Base-by-base conservation (phyloP, 2,888 invertebrate genomes). In the Rhagonycha fulva region DNA sequence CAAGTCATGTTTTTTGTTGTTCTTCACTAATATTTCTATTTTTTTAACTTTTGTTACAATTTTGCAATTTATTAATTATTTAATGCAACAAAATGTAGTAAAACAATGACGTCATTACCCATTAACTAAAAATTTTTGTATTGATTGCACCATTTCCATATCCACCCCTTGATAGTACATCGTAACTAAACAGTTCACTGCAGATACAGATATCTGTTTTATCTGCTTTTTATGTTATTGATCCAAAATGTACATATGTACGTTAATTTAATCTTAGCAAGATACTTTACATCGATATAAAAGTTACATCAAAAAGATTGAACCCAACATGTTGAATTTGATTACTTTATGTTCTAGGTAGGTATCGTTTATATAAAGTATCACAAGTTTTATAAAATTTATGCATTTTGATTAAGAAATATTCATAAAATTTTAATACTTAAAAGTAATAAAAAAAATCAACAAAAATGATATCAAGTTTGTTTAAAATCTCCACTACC, bases 61-160 rank as follows among this genome's bases (percentile, higher is more conserved):
- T 71, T 47, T 62, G 70, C 70, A 62, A 32, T 78, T 70, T 66
- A 61, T 76, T 68, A 62, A 74, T 68, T 71, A 70, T 68, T 73
- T 71, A 72, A 74, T 76, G 70, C 66, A 74, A 74, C 63, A 63
- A 70, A 76, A 74, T 60, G 70, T 71, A 76, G 76, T 74, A 79
- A 81, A 82, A 81, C 80, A 80, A 80, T 82, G 82, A 82, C 81
- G 78, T 81, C 81, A 81, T 78, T 79, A 71, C 72, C 71, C 63
- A 66, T 74, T 79, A 81, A 80, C 76, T 76, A 78, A 81, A 82
- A 80, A 81, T 78, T 28, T 74, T 79, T 76, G 79, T 82, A 82
- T 82, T 82, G 82, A 82, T 82, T 82, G 79, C 76, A 79, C 70
- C 77, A 76, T 80, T 77, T 68, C 19, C 30, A 9, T 28, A 23